These are phyloP conservation scores for Poicephalus gulielmi DNA, from an alignment of 2,113 vertebrate genomes.

Conservation along the genomic window DNA sequence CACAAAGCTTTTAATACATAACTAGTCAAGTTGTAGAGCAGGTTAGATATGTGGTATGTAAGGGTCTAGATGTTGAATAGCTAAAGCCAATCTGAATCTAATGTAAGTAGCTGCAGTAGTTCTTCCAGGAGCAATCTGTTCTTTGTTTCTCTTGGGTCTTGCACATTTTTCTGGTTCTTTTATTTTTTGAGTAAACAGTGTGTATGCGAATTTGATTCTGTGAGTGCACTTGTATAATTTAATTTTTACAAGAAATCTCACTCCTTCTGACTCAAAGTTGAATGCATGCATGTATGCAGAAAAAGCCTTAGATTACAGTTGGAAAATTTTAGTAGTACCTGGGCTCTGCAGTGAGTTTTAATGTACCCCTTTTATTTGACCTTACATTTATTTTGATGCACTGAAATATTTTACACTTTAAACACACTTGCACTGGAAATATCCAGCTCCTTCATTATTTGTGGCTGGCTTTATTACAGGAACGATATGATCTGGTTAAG, in stretches of 20 bases:
- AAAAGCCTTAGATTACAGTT: not conserved
- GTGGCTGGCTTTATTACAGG: not conserved
- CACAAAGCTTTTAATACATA: not conserved
- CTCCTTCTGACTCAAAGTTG: not conserved
- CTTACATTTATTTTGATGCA: not conserved
- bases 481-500: not conserved
- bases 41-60: not conserved
- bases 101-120: not conserved
- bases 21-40: not conserved
- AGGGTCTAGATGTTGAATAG: slow-evolving; percentile 2
- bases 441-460: not conserved
- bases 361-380: not conserved
- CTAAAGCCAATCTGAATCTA: not conserved
- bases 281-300: not conserved
- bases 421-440: not conserved
- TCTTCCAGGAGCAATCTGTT: not conserved
- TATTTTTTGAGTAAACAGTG: not conserved
- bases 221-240: not conserved
- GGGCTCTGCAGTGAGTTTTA: not conserved
- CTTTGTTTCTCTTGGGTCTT: slow-evolving; percentile 12
- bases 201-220: not conserved
- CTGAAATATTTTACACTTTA: not conserved
- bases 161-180: not conserved
- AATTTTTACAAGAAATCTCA: slow-evolving; percentile 10
- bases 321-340: not conserved